A percentile compares a stretch with the other conserved stretches of the same genome.
phyloP scores from a whole-genome alignment of 2,113 vertebrate genomes.

The Macrotis lagotis region DNA sequence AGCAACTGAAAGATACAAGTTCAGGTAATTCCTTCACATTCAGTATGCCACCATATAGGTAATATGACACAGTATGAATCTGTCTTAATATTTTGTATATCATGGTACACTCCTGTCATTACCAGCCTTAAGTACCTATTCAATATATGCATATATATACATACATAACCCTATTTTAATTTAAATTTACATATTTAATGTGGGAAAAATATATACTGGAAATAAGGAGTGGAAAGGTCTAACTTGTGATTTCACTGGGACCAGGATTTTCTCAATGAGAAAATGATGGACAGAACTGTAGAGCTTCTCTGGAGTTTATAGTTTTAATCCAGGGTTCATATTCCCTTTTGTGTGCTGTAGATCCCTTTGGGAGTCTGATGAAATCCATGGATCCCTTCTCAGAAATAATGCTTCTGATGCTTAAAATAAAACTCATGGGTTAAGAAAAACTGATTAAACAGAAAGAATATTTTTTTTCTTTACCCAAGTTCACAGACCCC shows the following conservation, averaged over 20 bases:
- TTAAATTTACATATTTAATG: neutral
- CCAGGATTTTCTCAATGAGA: neutral
- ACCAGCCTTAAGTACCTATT: too few relatives aligned
- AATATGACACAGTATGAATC: too few relatives aligned
- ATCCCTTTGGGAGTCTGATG: neutral
- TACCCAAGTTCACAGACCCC: neutral
- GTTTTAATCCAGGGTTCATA: neutral
- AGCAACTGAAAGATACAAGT: too few relatives aligned
- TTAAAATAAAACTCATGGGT: neutral
- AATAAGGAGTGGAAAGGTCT: too few relatives aligned
- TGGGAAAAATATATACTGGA: neutral
- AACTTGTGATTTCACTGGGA: neutral
- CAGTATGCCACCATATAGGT: too few relatives aligned
- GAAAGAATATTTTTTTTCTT: neutral
- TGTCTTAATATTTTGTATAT: too few relatives aligned
- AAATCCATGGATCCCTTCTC: neutral
- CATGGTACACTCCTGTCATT: too few relatives aligned
- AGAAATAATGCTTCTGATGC: neutral
- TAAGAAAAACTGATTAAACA: neutral
- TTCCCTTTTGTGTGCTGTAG: neutral
- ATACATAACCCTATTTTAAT: constrained; percentile 20
- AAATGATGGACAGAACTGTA: neutral
- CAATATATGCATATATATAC: neutral
- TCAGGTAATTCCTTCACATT: too few relatives aligned
- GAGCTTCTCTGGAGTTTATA: neutral